Conservation (phyloP, 2,113 vertebrate species). For the Istiophorus platypterus region DNA sequence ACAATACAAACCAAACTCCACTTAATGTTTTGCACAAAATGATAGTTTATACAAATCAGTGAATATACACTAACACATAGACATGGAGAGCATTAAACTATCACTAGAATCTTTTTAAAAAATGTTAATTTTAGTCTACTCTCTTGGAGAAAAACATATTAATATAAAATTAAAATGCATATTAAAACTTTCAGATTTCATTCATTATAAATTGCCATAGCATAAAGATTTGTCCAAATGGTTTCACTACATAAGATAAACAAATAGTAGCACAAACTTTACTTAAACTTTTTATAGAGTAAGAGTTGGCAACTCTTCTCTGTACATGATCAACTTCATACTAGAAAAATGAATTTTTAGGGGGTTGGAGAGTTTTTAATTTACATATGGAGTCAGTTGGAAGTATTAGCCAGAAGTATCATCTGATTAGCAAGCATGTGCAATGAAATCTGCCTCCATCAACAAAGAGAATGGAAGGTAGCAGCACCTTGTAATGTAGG, state of each 20-base stretch:
- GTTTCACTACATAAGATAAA: neutral
- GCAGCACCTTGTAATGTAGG: neutral
- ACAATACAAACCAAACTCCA: neutral
- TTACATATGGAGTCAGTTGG: constrained; percentile 16
- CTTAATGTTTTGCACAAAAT: neutral
- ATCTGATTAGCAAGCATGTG: neutral
- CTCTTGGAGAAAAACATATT: neutral
- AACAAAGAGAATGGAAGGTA: neutral
- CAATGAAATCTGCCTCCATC: constrained; percentile 1
- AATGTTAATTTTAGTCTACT: neutral
- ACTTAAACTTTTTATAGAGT: neutral
- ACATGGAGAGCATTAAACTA: neutral
- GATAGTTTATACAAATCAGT: neutral
- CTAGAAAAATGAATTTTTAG: constrained; percentile 8
- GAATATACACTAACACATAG: neutral
- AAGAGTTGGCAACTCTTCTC: neutral
- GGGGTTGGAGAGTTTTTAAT: constrained; percentile 1
- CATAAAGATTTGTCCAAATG: neutral
- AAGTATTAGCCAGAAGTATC: constrained; percentile 19
- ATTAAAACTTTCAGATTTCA: neutral
- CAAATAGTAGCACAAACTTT: neutral
- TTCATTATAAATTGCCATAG: too few relatives aligned
- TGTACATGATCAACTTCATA: neutral
- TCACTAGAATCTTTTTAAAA: neutral
- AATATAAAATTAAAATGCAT: neutral